Evolutionary conservation across 2,113 vertebrate species (phyloP), one percentile per base, ranked within the genome.

Genomic region (Synchiropus splendidus): DNA sequence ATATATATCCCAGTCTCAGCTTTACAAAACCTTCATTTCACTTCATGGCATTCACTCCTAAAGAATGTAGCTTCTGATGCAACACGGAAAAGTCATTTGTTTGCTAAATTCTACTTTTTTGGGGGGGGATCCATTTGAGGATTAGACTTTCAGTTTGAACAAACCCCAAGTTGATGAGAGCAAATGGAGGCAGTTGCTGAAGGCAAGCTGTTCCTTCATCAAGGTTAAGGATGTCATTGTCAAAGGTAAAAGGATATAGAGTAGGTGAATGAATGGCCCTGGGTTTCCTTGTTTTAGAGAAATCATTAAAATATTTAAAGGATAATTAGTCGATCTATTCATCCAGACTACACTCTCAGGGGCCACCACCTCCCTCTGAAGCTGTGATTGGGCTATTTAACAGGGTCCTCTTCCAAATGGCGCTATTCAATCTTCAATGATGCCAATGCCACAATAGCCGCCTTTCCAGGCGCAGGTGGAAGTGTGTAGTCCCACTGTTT

Each of bases 141-240:
- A 27, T 8, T 4, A 27, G 21, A 27, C 21, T 27, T 27, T 27
- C 21, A 27, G 77, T 82, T 72, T 72, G 72, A 36, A 53, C 78
- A 81, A 75, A 82, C 73, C 77, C 71, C 70, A 73, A 80, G 85
- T 83, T 85, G 85, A 87, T 86, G 79, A 72, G 77, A 65, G 83
- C 83, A 81, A 84, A 83, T 82, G 70, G 69, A 43, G 65, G 74
- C 57, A 40, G 59, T 69, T 67, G 14, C 64, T 57, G 67, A 54
- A 64, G 62, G 67, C 59, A 54, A 57, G 60, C 63, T 67, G 59
- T 63, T 75, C 56, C 72, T 76, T 54, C 66, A 75, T 70, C 60
- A 62, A 77, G 82, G 81, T 81, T 83, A 83, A 80, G 80, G 74
- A 77, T 72, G 75, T 63, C 56, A 57, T 57, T 45, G 53, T 68